Evolutionary conservation across 92 coral and sea anemone genomes (phyloP).

Genomic region (Scolanthus callimorphus): DNA sequence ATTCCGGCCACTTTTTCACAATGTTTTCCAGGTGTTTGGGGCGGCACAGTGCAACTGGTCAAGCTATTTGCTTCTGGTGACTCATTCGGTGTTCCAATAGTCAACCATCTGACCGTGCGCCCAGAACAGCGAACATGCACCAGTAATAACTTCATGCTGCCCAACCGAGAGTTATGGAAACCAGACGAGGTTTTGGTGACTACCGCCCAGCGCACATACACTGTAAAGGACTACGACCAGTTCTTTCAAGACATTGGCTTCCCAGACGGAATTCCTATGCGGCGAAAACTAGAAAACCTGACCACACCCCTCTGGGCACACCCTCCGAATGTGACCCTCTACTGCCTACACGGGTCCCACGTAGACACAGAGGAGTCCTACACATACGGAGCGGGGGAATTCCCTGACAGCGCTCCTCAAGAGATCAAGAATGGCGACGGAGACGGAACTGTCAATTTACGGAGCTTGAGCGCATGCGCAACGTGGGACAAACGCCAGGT

Average conservation of each 20-base stretch:
- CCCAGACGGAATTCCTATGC: constrained; percentile 51
- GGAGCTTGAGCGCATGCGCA: constrained; percentile 66
- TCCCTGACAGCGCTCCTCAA: constrained; percentile 73
- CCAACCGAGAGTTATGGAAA: constrained; percentile 77
- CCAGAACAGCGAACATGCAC: constrained; percentile 64
- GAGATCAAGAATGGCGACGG: constrained; percentile 59
- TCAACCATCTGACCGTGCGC: constrained; percentile 67
- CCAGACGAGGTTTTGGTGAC: constrained; percentile 61
- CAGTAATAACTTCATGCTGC: constrained; percentile 67
- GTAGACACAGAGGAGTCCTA: constrained; percentile 56
- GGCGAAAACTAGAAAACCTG: constrained; percentile 43
- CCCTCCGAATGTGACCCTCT: constrained; percentile 63
- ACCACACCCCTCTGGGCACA: constrained; percentile 50
- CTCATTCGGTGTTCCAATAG: constrained; percentile 63
- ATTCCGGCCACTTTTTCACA: no score
- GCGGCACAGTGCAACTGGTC: constrained; percentile 59
- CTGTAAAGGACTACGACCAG: constrained; percentile 52
- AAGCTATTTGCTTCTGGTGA: constrained; percentile 72
- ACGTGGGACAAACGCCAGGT: constrained; percentile 58
- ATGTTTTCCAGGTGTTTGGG: constrained; percentile 71
- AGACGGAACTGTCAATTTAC: constrained; percentile 68
- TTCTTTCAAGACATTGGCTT: constrained; percentile 63
- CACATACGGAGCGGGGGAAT: constrained; percentile 56
- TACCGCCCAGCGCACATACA: constrained; percentile 63
- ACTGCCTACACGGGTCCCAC: constrained; percentile 62